A percentile compares a stretch with the other conserved stretches of the same genome.
Evolutionary conservation across 2,797 vertebrate genomes (phyloP).

Genomic region (Clamator glandarius): DNA sequence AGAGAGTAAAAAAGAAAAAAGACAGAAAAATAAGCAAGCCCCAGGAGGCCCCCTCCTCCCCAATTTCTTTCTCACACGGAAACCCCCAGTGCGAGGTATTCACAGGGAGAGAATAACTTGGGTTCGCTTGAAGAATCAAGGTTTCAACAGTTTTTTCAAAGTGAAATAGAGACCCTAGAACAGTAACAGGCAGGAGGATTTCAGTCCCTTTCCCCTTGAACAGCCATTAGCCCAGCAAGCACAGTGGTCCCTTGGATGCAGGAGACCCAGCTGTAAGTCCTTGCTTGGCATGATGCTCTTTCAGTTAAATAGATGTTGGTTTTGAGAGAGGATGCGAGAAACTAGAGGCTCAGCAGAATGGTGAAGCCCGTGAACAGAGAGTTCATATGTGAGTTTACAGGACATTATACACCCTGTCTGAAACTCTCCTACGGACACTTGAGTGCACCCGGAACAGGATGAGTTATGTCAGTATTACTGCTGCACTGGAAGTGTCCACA

Average conservation of each 20-base stretch:
- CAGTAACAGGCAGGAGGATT: background rate
- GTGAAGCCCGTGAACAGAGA: background rate
- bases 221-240: accelerated
- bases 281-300: background rate
- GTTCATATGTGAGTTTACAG: background rate
- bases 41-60: background rate
- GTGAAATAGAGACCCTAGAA: background rate
- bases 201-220: background rate
- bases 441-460: accelerated
- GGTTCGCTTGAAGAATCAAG: background rate
- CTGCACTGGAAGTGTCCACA: background rate
- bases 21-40: background rate
- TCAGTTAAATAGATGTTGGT: background rate
- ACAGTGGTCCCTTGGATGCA: accelerated
- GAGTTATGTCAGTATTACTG: background rate
- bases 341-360: background rate
- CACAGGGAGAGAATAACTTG: background rate
- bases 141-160: background rate
- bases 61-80: background rate
- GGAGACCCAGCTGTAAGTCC: background rate
- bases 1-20: accelerated
- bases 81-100: background rate
- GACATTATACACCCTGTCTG: background rate
- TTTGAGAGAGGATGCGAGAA: background rate
- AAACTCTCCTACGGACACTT: background rate